Base-by-base conservation (phyloP, 2,888 invertebrate species). In the Habroteleia sp. region DNA sequence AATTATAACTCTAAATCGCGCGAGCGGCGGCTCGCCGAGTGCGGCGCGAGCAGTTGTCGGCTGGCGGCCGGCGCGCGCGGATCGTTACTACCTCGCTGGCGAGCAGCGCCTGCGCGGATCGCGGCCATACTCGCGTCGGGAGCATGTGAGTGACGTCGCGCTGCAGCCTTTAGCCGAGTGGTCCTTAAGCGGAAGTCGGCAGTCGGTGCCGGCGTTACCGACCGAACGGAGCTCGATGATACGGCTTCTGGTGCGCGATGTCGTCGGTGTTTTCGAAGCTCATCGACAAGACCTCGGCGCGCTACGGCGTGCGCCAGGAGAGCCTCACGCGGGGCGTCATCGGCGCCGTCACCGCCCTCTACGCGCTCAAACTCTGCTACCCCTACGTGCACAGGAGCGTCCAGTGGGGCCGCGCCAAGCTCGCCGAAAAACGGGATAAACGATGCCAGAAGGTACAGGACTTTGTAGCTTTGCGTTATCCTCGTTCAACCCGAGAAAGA, bases 221-320 rank as follows among this genome's bases (percentile, higher is more conserved):
- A 66, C 60, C 50, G 68, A 68, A 50, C 56, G 41, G 23, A 16
- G 17, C 60, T 68, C 74, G 68, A 77, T 77, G 77, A 63, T 35
- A 71, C 77, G 52, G 11, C 31, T 44, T 46, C 58, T 62, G 52
- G 56, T 54, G 50, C 27, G 44, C 68, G 58, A 92, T 92, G 92
- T 91, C 92, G 63, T 89, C 91, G 63, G 91, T 92, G 78, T 89
- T 93, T 78, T 94, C 94, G 1, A 94, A 94, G 87, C 90, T 92
- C 79, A 84, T 93, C 69, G 90, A 91, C 81, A 90, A 90, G 76
- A 89, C 92, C 60, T 90, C 92, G 35, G 88, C 89, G 54, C 91
- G 91, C 79, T 90, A 90, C 78, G 91, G 92, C 46, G 88, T 92
- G 8, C 91, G 91, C 8, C 91, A 91, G 77, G 91, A 91, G 41